Evolutionary conservation across 2,888 invertebrate genomes (phyloP).

Genomic region (Cheilosia scutellata): DNA sequence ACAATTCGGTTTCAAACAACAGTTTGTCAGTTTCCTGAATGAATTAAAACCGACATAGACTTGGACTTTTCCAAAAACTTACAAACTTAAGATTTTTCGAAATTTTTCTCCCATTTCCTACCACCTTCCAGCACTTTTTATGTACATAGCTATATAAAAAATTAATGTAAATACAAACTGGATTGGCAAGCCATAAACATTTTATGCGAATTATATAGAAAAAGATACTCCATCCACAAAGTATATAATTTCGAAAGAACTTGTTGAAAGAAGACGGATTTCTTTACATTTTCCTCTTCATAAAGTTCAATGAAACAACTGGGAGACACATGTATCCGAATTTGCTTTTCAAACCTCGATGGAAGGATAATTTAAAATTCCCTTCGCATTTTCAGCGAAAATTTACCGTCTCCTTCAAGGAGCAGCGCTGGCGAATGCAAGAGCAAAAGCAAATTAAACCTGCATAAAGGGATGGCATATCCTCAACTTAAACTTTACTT

Average conservation of each 20-base stretch:
- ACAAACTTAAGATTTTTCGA: no score
- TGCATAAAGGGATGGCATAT: constrained; percentile 30
- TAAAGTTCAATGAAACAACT: constrained; percentile 39
- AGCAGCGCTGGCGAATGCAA: constrained; percentile 4
- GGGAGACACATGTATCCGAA: constrained; percentile 25
- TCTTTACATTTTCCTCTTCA: constrained; percentile 6
- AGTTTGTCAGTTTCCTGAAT: no score
- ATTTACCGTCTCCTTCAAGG: neutral
- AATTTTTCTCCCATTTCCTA: no score
- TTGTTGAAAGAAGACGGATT: neutral
- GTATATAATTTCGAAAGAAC: neutral
- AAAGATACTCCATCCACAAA: neutral
- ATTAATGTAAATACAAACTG: no score
- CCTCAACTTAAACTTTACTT: constrained; percentile 71
- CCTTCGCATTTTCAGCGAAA: constrained; percentile 44
- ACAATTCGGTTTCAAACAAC: no score
- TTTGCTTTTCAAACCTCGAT: constrained; percentile 22
- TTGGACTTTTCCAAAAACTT: no score
- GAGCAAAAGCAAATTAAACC: constrained; percentile 58
- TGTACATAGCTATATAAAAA: no score
- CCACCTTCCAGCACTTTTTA: no score
- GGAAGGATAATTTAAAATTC: constrained; percentile 43
- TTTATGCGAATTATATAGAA: neutral
- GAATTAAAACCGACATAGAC: no score
- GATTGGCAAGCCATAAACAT: no score